These are phyloP conservation scores for Diplazon laetatorius DNA, from an alignment of 2,888 invertebrate species.

Conservation along the genomic window DNA sequence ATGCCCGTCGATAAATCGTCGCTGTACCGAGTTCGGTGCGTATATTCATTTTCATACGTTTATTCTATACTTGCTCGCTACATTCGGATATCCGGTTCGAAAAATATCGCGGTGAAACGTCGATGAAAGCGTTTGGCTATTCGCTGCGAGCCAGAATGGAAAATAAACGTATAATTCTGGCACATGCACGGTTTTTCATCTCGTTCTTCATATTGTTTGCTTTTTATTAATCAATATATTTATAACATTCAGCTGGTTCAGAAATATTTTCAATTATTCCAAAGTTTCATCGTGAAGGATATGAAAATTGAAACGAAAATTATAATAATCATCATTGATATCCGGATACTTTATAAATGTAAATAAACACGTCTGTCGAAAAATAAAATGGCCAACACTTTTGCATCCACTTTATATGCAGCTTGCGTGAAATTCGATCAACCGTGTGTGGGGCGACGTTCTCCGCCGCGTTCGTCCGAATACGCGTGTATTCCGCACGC, in stretches of 20 bases:
- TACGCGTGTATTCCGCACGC: neutral
- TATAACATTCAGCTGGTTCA: too few relatives aligned
- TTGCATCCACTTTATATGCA: neutral
- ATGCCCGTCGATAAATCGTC: neutral
- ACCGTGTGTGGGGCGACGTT: neutral
- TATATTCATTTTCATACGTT: constrained; percentile 8
- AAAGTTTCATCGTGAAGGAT: too few relatives aligned
- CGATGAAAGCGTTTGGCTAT: neutral
- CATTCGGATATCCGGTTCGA: constrained; percentile 14
- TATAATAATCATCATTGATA: too few relatives aligned
- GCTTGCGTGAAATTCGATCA: neutral
- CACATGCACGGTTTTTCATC: neutral
- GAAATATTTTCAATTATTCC: too few relatives aligned
- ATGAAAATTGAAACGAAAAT: too few relatives aligned
- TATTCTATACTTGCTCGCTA: neutral
- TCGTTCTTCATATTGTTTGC: neutral
- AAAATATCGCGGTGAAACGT: neutral
- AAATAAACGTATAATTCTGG: neutral
- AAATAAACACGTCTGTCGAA: too few relatives aligned
- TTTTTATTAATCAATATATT: too few relatives aligned
- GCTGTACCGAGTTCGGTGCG: neutral
- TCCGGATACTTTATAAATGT: too few relatives aligned
- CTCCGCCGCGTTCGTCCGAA: neutral
- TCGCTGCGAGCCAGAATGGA: neutral
- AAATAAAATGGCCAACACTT: too few relatives aligned